These are phyloP conservation scores for Dynastes hyllus DNA, from an alignment of 2,888 invertebrate genomes.

Conservation along the genomic window DNA sequence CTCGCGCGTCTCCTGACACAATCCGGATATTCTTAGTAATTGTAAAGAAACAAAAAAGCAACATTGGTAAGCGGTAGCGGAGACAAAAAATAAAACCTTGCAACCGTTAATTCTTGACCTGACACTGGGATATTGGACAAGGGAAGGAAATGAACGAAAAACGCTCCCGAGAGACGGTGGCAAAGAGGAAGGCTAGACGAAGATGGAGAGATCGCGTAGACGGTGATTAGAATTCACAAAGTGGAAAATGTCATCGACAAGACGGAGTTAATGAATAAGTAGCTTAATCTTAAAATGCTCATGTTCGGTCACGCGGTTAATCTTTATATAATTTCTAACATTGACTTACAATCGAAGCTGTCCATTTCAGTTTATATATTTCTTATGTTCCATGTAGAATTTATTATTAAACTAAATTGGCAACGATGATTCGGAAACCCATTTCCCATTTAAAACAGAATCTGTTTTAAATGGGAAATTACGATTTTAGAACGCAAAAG, in stretches of 20 bases:
- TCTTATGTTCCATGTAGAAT: not conserved
- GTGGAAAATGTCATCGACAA: conserved; percentile 43
- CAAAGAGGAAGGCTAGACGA: not conserved
- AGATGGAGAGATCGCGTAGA: conserved; percentile 11
- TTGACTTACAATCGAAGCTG: conserved; percentile 5
- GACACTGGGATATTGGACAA: conserved; percentile 32
- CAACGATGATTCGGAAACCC: not conserved
- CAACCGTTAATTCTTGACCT: conserved; percentile 38
- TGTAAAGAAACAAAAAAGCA: conserved; percentile 22
- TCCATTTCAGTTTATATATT: not conserved
- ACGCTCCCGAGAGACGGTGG: not conserved
- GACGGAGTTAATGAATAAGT: conserved; percentile 36
- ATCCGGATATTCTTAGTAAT: conserved; percentile 27
- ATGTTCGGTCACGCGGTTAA: conserved; percentile 41
- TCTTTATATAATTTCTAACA: conserved; percentile 36
- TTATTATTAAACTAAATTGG: not conserved
- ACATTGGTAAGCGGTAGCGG: not conserved
- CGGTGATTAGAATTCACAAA: conserved; percentile 44
- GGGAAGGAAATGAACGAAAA: conserved; percentile 24
- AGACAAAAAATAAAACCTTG: conserved; percentile 26
- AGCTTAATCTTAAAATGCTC: conserved; percentile 36
- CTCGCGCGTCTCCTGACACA: not conserved
- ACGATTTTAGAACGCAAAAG: too few species aligned
- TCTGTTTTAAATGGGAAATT: too few species aligned
- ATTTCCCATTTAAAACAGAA: too few species aligned